Evolutionary conservation across 2,113 vertebrate genomes (phyloP), one percentile per base, ranked within the genome.

Genomic region (Erinaceus europaeus): DNA sequence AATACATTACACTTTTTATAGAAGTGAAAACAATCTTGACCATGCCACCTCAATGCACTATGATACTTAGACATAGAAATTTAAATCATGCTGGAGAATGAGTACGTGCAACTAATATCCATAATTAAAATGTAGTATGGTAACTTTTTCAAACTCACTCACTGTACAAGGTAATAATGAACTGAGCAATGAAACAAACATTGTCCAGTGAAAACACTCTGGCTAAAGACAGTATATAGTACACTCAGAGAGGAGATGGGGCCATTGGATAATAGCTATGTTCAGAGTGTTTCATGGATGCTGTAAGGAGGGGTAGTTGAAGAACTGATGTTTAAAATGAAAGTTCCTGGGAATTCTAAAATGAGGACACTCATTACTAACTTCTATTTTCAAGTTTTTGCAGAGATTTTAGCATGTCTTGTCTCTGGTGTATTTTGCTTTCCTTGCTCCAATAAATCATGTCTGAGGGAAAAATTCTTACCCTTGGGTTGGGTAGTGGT

Each of bases 391-490:
- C 18, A 89, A 81, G 4, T 25, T 75, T 73, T 87, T 57, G 18
- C 8, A 44, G 17, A 42, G 55, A 83, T 89, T 84, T 84, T 87
- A 69, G 44, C 18, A 74, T 73, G n/a, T n/a, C n/a, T 4, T 90
- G 4, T 34, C 38, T 23, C 59, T 82, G 80, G 27, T 29, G 57
- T 53, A 11, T 29, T 11, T 40, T 57, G 4, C 11, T 14, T 67
- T 85, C 25, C 29, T 13, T 83, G 14, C 6, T 52, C 15, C 34
- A 32, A 1, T 62, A 8, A 67, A 57, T 68, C 61, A 83, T 73
- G 79, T 12, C 9, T 53, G 5, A 90, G 18, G 5, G 2, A 84
- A 5, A 3, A 62, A 77, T 74, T 90, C 4, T 86, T 9, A n/a
- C n/a, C n/a, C n/a, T n/a, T n/a, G n/a, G n/a, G n/a, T n/a, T n/a